Base-by-base conservation (phyloP, 2,888 invertebrate genomes). In the Gastracanthus pulcherrimus region DNA sequence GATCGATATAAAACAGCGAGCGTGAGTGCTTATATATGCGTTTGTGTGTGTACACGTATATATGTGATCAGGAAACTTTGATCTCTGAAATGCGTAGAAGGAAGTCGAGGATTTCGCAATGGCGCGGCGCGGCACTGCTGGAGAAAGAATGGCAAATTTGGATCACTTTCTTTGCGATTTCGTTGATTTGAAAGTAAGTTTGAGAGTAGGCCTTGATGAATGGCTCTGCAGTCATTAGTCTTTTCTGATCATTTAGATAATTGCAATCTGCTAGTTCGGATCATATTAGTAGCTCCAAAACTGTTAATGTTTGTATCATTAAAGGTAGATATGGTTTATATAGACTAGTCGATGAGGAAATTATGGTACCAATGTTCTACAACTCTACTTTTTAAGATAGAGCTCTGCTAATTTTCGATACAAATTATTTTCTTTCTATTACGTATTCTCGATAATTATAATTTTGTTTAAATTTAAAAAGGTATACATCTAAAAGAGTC, bases 1-100 rank as follows among this genome's bases (percentile, higher is more conserved):
- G 75, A 81, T 80, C 72, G 79, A 79, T 79, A 66, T 62, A 79
- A 31, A 36, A 38, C 26, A 41, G 5, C 9, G 11, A 16, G 64
- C n/a, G 19, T 13, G n/a, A n/a, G n/a, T n/a, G n/a, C n/a, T n/a
- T n/a, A 31, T n/a, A n/a, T 34, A 64, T 11, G 23, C 0, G 51
- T 19, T n/a, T 11, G 13, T 29, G 34, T 26, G 1, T 16, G 19
- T n/a, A n/a, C 34, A 48, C 29, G 11, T 51, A 34, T 48, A 38
- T 66, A 62, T 23, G 70, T 13, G 64, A 76, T 79, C 67, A 23
- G 34, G 38, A 74, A 79, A 67, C 31, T 19, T 34, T 13, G 11
- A 66, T 41, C 77, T 55, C 34, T 23, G 5, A 9, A 19, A 34
- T 36, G n/a, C 7, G 7, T 51, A 78, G 66, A 66, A 72, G 66